Percentiles rank a stretch among this genome's conserved stretches.
phyloP scores from a whole-genome alignment of 2,113 vertebrate species.

The Prochilodus magdalenae region DNA sequence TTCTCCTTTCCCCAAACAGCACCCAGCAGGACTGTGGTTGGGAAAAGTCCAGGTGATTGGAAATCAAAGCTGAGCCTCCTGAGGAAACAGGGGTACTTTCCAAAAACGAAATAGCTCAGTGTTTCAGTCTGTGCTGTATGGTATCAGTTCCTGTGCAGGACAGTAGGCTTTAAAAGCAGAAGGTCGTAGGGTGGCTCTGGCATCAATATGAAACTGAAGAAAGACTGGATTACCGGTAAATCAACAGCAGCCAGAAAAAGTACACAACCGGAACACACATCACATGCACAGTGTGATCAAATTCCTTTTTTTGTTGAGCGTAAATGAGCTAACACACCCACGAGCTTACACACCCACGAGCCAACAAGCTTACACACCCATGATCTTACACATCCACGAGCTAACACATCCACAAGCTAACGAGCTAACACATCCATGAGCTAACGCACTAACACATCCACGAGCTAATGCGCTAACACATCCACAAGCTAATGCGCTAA shows the following conservation, averaged over 20 bases:
- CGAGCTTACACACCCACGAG: no score
- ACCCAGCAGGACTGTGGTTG: neutral
- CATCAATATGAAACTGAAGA: slow-evolving; percentile 5
- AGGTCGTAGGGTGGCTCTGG: neutral
- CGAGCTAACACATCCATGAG: no score
- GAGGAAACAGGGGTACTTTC: neutral
- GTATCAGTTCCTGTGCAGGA: neutral
- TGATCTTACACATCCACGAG: no score
- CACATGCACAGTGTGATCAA: no score
- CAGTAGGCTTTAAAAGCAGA: neutral
- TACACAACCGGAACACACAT: neutral
- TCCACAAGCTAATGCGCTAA: no score
- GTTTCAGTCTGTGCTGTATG: neutral
- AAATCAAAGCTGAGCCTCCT: neutral
- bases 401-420: no score
- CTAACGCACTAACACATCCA: no score
- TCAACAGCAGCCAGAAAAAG: neutral
- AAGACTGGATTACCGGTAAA: neutral
- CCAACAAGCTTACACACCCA: no score
- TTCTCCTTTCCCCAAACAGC: neutral
- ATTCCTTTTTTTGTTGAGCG: no score
- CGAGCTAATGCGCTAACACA: no score
- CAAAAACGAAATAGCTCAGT: neutral
- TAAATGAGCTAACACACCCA: no score
- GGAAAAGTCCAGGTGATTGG: neutral